Percentiles rank a stretch among this genome's conserved stretches.
phyloP scores from a whole-genome alignment of 2,797 vertebrate genomes.

The Intellagama lesueurii region DNA sequence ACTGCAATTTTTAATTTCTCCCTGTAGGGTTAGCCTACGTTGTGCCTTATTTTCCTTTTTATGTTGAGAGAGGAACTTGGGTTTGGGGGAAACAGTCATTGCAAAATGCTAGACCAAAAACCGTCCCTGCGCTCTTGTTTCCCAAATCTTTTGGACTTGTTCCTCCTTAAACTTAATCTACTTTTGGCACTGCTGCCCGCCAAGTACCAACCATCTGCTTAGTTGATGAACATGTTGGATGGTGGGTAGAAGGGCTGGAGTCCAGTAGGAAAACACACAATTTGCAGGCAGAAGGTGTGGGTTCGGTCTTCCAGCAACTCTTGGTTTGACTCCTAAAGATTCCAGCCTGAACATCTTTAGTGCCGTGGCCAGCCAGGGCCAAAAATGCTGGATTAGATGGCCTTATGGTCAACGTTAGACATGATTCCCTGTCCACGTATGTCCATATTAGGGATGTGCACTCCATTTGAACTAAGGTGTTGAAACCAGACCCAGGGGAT shows the following conservation, averaged over 20 bases:
- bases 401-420: too few species aligned
- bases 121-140: neutral
- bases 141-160: neutral
- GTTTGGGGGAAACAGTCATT: neutral
- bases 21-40: neutral
- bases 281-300: neutral
- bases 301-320: neutral
- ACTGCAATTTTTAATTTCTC: neutral
- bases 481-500: too few species aligned
- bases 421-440: too few species aligned
- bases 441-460: too few species aligned
- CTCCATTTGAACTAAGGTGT: too few species aligned
- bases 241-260: neutral
- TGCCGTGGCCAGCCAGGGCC: too few species aligned
- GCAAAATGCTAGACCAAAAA: neutral
- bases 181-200: neutral
- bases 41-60: neutral
- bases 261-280: neutral
- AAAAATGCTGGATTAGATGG: too few species aligned
- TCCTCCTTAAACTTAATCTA: neutral
- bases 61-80: neutral
- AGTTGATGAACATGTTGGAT: neutral
- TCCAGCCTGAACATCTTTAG: too few species aligned
- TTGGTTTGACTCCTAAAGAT: neutral
- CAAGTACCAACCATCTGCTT: neutral